Evolutionary conservation across 2,113 vertebrate genomes (phyloP).

Genomic region (Gallinago media): DNA sequence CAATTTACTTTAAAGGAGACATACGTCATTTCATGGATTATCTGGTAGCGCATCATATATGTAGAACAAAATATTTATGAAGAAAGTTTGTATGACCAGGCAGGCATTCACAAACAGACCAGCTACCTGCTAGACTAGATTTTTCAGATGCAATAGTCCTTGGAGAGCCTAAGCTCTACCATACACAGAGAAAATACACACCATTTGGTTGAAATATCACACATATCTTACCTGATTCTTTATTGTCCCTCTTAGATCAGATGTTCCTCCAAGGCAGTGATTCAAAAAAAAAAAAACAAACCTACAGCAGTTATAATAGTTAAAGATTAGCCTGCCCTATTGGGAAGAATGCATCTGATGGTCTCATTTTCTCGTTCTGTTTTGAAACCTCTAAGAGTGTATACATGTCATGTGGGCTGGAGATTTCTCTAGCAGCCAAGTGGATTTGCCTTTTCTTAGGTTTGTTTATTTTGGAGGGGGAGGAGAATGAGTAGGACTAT

Average conservation of each 20-base stretch:
- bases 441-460: neutral
- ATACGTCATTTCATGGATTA: neutral
- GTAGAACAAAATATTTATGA: neutral
- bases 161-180: neutral
- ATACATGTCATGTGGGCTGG: neutral
- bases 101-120: neutral
- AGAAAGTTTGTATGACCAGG: neutral
- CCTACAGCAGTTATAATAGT: neutral
- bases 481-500: neutral
- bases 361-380: neutral
- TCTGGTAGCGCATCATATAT: neutral
- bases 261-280: neutral
- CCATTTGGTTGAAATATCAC: neutral
- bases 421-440: neutral
- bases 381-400: neutral
- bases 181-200: neutral
- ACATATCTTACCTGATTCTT: neutral
- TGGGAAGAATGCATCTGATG: neutral
- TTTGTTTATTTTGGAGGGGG: constrained; percentile 25
- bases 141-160: neutral
- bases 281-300: neutral
- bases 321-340: neutral
- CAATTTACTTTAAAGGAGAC: neutral
- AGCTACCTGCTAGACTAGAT: neutral
- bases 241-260: neutral